Conservation (phyloP, 2,113 vertebrate genomes). For the Pseudorasbora parva region DNA sequence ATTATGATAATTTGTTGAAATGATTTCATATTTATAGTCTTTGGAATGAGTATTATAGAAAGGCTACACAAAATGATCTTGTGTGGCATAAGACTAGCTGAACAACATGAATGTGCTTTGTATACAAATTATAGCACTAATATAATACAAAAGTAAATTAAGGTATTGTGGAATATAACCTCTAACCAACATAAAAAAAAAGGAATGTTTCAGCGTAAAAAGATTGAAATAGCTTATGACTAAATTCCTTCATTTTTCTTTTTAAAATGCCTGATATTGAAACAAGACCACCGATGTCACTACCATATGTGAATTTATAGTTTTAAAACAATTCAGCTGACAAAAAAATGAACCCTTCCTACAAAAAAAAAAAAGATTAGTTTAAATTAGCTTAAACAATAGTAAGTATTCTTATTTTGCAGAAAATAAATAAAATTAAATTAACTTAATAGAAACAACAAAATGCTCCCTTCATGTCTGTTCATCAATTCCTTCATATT, state of each 20-base stretch:
- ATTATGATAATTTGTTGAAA: background rate
- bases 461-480: background rate
- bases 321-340: background rate
- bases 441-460: background rate
- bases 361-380: background rate
- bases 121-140: background rate
- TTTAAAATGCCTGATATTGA: background rate
- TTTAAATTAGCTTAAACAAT: conserved; percentile 9
- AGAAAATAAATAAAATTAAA: conserved; percentile 13
- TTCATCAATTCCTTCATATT: background rate
- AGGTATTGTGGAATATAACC: background rate
- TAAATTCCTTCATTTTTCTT: background rate
- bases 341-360: background rate
- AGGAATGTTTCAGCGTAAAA: background rate
- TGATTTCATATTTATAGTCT: background rate
- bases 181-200: background rate
- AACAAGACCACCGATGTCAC: background rate
- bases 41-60: conserved; percentile 10
- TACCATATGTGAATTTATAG: background rate
- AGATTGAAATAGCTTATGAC: background rate
- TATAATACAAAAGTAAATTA: background rate
- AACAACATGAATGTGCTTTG: background rate
- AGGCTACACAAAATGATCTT: background rate
- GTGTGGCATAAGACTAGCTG: background rate
- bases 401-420: background rate